Base-by-base conservation (phyloP, 2,797 vertebrate genomes). In the Karalla daura region DNA sequence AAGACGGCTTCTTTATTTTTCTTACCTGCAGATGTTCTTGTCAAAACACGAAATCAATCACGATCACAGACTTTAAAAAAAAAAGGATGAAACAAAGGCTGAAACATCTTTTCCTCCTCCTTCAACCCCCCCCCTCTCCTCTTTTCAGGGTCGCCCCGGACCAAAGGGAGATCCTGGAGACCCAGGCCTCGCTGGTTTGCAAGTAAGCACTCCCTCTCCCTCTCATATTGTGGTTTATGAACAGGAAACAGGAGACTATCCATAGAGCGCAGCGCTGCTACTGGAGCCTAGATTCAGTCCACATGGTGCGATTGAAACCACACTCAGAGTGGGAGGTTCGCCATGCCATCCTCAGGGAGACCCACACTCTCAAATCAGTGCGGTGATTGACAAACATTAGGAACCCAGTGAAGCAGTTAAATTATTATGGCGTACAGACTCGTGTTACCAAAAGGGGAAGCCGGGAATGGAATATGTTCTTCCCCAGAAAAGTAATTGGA, bases 141-240 rank as follows among this genome's bases (percentile, higher is more conserved):
- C 59, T 69, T 36, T 82, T 54, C 44, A 99, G 98, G 98, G 98
- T 78, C 96, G 96, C n/a, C 94, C 91, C 36, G 98, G 98, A 89
- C 94, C 95, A 88, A 99, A 99, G 91, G 98, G 98, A 81, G 98
- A 99, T 83, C 24, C 91, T 60, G 98, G 98, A 88, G 96, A 97
- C 66, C 89, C 94, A 14, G 98, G 98, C 44, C 80, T 95, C 70
- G 63, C 94, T 77, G 98, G 98, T 30, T 83, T 93, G 67, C 92
- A 94, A 54, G 98, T 99, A 93, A 95, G 96, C 91, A 8, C 51
- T 63, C 70, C 67, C 62, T n/a, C n/a, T n/a, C n/a, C n/a, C 70
- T 72, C 23, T 84, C 56, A 75, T 76, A 84, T 79, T 81, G 87
- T 89, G 88, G 86, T 85, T 85, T 83, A 84, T 75, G 73, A 86